Percentiles rank a stretch among this genome's conserved stretches.
Conservation (phyloP, 2,888 invertebrate genomes). For the Papilio demoleus region DNA sequence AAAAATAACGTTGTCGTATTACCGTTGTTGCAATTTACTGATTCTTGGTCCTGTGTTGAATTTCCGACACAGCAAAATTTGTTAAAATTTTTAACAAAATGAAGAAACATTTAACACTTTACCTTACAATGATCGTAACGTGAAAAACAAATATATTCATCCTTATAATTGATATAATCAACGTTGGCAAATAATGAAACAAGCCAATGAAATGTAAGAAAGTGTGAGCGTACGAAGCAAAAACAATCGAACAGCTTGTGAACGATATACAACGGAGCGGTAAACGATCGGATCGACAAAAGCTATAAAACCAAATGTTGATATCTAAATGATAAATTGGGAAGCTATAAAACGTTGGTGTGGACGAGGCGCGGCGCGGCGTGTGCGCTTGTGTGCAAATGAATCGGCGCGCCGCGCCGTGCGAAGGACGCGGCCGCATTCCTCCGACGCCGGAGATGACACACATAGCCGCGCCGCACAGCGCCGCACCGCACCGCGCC, state of each 20-base stretch:
- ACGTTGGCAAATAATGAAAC: neutral
- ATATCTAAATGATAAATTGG: constrained; percentile 69
- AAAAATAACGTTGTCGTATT: neutral
- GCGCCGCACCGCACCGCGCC: constrained; percentile 36
- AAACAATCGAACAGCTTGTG: constrained; percentile 3
- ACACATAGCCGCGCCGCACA: constrained; percentile 66
- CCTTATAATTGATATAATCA: neutral
- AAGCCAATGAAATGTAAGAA: neutral
- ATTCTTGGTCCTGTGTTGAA: neutral
- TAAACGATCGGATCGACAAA: constrained; percentile 36
- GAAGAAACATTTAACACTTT: neutral
- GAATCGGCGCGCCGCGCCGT: constrained; percentile 72
- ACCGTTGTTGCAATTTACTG: neutral
- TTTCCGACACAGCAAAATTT: neutral
- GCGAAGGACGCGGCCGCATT: constrained; percentile 83
- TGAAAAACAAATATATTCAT: too few species aligned
- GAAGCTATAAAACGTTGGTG: constrained; percentile 70
- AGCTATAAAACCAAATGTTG: constrained; percentile 45
- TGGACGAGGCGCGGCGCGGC: neutral
- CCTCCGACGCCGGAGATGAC: constrained; percentile 73
- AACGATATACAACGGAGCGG: constrained; percentile 8
- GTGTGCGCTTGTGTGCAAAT: constrained; percentile 76
- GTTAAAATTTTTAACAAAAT: neutral
- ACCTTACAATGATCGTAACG: neutral
- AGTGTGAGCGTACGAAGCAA: neutral